Evolutionary conservation across 2,113 vertebrate genomes (phyloP).

Genomic region (Raja brachyura): DNA sequence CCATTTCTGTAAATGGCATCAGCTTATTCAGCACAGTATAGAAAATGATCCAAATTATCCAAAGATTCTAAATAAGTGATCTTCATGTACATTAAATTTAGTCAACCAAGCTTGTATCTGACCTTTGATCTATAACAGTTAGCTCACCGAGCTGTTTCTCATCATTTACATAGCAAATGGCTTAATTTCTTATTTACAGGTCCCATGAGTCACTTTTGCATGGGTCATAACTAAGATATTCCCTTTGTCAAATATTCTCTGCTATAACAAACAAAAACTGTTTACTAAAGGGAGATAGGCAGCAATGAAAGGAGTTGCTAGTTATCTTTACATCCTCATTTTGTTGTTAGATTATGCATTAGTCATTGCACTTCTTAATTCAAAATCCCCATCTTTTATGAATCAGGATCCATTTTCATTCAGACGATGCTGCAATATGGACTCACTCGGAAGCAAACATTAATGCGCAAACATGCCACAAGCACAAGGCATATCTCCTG

Average conservation of each 20-base stretch:
- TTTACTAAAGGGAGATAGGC: neutral
- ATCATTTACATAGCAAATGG: neutral
- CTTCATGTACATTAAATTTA: neutral
- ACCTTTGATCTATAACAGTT: neutral
- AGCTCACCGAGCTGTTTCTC: neutral
- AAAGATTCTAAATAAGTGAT: neutral
- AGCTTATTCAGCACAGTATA: neutral
- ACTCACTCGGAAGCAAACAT: neutral
- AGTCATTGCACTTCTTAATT: neutral
- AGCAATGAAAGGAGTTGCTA: neutral
- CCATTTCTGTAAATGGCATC: neutral
- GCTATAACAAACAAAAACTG: neutral
- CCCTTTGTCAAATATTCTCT: neutral
- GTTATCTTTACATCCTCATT: too few relatives aligned
- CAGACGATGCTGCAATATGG: neutral
- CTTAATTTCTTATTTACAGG: neutral
- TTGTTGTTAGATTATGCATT: too few relatives aligned
- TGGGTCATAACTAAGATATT: neutral
- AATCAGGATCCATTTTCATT: neutral
- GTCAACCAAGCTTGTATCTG: neutral
- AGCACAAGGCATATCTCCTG: neutral
- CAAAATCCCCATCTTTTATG: neutral
- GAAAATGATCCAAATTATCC: too few relatives aligned
- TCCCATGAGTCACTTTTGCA: neutral
- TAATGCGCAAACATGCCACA: neutral